A percentile compares a stretch with the other conserved stretches of the same genome.
Evolutionary conservation across 53 echinoderm and acorn worm species (phyloP).

Genomic region (Stichopus horrens): DNA sequence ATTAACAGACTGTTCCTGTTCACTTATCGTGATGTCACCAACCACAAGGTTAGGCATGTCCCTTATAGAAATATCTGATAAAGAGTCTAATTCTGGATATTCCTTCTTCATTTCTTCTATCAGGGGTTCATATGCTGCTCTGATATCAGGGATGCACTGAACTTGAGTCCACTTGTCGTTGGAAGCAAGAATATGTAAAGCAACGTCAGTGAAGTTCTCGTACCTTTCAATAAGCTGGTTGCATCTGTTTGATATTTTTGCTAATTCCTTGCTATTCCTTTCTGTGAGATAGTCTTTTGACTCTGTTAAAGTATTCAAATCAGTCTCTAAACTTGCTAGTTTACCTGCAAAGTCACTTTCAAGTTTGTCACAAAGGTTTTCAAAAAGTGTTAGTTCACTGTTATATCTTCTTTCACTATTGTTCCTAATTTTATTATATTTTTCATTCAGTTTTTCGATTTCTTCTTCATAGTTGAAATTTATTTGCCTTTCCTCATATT

Average conservation of each 20-base stretch:
- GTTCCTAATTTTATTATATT: background rate
- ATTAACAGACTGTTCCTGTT: background rate
- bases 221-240: background rate
- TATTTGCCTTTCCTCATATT: background rate
- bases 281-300: too few species aligned
- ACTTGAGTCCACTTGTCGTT: slow-evolving; percentile 9
- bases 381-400: background rate
- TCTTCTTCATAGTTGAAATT: background rate
- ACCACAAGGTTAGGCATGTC: too few species aligned
- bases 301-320: too few species aligned
- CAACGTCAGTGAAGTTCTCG: background rate
- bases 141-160: background rate
- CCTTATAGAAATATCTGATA: background rate
- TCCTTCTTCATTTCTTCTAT: slow-evolving; percentile 9
- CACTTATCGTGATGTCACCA: too few species aligned
- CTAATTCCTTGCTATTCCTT: background rate
- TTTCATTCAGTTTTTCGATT: background rate
- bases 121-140: background rate
- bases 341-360: background rate
- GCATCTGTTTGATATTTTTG: background rate
- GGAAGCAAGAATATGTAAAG: background rate
- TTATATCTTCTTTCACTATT: background rate
- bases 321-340: background rate
- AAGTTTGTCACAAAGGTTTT: background rate
- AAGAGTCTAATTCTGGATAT: background rate